Base-by-base conservation (phyloP, 2,797 vertebrate species). In the Ambastaia sidthimunki region DNA sequence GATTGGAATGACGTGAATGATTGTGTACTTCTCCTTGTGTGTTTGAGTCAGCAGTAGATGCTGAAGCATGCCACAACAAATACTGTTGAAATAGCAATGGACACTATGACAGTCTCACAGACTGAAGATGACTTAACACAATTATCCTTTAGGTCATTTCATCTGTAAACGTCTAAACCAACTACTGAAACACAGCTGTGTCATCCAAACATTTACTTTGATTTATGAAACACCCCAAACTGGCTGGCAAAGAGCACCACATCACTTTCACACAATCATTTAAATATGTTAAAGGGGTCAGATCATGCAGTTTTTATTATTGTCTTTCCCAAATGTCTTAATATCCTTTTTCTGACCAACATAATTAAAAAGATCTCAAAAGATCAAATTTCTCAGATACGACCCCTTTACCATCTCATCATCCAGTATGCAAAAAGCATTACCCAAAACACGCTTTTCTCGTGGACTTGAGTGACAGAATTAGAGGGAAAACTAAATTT, bases 371-470 rank as follows among this genome's bases (percentile, higher is more conserved):
- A 11, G 21, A 52, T n/a, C 50, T 52, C 18, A 52, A 52, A 52
- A 2, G 13, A 52, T 54, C 47, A 34, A 63, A 78, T 57, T 57
- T 18, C 18, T 31, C 16, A 50, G 13, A 62, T 70, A 71, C 31
- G 55, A 52, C 44, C 55, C 9, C 28, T 52, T 78, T 23, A 50
- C n/a, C n/a, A 23, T 71, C n/a, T 16, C 10, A 66, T 23, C 15
- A 18, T 50, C n/a, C 25, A 21, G 13, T 50, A 25, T 50, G 44
- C 34, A 76, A 68, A 68, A 16, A 47, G 74, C 65, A 76, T 76
- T 31, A 16, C 52, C 4, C 18, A 68, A 3, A 12, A 4, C 3
- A 18, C 23, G 23, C n/a, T 75, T 60, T 57, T 50, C 55, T 67
- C 4, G 1, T 44, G 50, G 62, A 55, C 31, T 47, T 57, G 34